These are phyloP conservation scores for Pongo pygmaeus DNA, from an alignment of 2,113 vertebrate genomes.

Conservation along the genomic window DNA sequence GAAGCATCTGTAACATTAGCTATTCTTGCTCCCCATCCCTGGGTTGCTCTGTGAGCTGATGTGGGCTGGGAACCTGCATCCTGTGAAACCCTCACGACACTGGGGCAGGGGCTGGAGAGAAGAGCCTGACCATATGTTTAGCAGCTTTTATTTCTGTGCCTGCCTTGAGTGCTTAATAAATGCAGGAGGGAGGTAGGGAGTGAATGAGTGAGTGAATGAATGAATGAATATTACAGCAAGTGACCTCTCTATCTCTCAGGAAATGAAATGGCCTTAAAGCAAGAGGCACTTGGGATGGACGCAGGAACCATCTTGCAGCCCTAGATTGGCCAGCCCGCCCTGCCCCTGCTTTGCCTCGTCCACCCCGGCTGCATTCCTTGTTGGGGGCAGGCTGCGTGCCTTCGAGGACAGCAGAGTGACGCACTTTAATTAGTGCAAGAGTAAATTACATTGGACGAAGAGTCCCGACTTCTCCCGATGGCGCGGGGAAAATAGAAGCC, in stretches of 20 bases:
- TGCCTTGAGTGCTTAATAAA: not conserved
- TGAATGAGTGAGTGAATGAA: not conserved
- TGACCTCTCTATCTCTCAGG: not conserved
- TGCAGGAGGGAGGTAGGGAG: not conserved
- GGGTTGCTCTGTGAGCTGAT: not conserved
- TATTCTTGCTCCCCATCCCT: not conserved
- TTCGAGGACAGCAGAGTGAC: conserved; percentile 17
- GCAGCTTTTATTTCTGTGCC: not conserved
- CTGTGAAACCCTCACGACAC: not conserved
- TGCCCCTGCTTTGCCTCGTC: not conserved
- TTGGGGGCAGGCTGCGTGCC: not conserved
- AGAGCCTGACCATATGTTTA: not conserved
- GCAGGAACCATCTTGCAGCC: not conserved
- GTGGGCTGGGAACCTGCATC: not conserved
- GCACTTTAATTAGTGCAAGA: conserved; percentile 81
- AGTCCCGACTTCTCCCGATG: conserved; percentile 53
- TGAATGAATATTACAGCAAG: not conserved
- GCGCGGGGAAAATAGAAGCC: conserved; percentile 73
- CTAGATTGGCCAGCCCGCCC: too few species aligned
- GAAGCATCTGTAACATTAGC: not conserved
- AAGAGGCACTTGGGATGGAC: not conserved
- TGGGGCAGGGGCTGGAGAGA: not conserved
- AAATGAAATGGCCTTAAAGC: not conserved
- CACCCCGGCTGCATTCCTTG: fast-evolving
- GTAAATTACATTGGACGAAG: conserved; percentile 56